Base-by-base conservation (phyloP, 2,797 vertebrate species). In the Sebastolobus alascanus region DNA sequence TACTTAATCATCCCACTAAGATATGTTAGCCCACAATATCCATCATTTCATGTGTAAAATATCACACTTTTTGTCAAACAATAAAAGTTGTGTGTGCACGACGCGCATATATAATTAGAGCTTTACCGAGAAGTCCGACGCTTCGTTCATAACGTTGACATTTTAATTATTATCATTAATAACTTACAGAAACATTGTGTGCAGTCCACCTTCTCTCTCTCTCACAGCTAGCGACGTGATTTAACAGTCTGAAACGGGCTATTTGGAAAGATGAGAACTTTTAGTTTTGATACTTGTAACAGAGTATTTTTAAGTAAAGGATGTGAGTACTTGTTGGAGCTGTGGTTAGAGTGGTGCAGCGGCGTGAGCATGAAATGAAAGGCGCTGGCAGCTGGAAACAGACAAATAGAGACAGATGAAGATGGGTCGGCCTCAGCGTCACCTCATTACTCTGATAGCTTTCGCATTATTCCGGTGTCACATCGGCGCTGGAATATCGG, bases 321-420 rank as follows among this genome's bases (percentile, higher is more conserved):
- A 18, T 46, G 14, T 46, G 43, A 46, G 16, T 3, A 46, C 16
- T 52, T 4, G 8, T 52, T 20, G 18, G 46, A 14, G 38, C 27
- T 12, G 27, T 35, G 37, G 52, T 61, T 31, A 63, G 25, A 56
- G 40, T 38, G 6, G 29, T 18, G 11, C 37, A 61, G 64, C 5
- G 4, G 20, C 20, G 13, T 68, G 61, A 8, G 55, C 59, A 18
- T 79, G 35, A 73, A 83, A 73, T 31, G 56, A 86, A 79, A 79
- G 63, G 59, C 54, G 2, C 29, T 71, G 76, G 68, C 35, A 35
- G 60, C 43, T 73, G 67, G 71, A n/a, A 73, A 79, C 61, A 71
- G 37, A 85, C 83, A 90, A 90, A 91, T 85, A 71, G 72, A 90
- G 81, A 88, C 83, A 80, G 85, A 92, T 87, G 88, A 81, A 70